phyloP scores from a whole-genome alignment of 2,797 vertebrate species.

The Falco biarmicus region DNA sequence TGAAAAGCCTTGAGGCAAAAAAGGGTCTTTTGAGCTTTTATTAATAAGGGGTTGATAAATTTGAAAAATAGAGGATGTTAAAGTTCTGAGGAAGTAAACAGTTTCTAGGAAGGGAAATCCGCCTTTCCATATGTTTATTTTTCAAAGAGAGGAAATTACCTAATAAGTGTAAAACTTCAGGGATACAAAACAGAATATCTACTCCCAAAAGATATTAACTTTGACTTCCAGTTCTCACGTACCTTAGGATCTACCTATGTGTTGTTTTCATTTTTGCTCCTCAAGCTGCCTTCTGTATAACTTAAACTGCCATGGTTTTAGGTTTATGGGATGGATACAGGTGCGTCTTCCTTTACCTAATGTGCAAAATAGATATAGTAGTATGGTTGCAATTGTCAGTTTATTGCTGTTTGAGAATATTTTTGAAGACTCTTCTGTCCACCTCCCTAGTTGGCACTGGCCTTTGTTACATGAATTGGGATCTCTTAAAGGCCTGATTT shows the following conservation, averaged over 20 bases:
- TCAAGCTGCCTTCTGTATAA: not conserved
- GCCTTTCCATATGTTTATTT: not conserved
- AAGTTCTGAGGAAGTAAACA: conserved; percentile 30
- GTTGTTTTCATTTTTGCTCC: not conserved
- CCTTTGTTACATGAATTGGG: not conserved
- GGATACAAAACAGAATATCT: not conserved
- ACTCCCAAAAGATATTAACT: not conserved
- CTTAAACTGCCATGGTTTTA: not conserved
- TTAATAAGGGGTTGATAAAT: not conserved
- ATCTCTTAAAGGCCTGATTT: not conserved
- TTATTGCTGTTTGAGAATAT: not conserved
- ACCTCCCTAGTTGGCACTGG: not conserved
- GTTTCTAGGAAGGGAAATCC: conserved; percentile 46
- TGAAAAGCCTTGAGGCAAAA: not conserved
- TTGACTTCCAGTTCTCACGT: not conserved
- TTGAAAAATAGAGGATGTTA: conserved; percentile 14
- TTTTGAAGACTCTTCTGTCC: not conserved
- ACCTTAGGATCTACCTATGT: not conserved
- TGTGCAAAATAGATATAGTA: not conserved
- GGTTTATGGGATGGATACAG: not conserved
- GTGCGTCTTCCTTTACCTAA: not conserved
- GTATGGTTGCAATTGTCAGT: not conserved
- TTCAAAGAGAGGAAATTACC: conserved; percentile 22
- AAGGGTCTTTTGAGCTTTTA: not conserved
- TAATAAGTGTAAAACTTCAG: not conserved